phyloP scores from a whole-genome alignment of 2,888 invertebrate species.

The Ferdinandea cuprea region DNA sequence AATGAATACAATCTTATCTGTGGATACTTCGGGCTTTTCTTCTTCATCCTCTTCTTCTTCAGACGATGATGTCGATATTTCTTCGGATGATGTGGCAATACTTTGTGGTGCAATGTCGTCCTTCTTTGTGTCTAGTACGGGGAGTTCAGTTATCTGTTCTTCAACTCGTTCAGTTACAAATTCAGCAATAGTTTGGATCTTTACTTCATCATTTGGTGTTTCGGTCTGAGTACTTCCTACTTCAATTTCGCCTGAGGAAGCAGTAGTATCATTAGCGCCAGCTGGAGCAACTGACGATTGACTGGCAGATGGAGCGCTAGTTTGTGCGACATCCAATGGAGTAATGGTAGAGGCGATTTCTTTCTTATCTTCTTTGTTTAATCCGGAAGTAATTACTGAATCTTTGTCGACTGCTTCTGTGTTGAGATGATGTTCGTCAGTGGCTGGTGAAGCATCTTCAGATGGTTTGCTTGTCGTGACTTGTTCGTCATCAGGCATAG shows the following conservation, averaged over 20 bases:
- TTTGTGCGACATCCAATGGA: conserved; percentile 43
- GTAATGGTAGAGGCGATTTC: conserved; percentile 60
- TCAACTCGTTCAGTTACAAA: conserved; percentile 75
- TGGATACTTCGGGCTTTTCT: conserved; percentile 20
- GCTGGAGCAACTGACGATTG: neutral
- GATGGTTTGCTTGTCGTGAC: conserved; percentile 7
- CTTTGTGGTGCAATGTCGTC: conserved; percentile 55
- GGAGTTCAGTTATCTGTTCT: conserved; percentile 52
- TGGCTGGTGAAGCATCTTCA: neutral
- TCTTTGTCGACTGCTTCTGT: conserved; percentile 27
- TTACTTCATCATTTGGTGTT: conserved; percentile 44
- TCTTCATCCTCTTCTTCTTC: conserved; percentile 67
- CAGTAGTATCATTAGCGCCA: conserved; percentile 21
- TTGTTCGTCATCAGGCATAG: conserved; percentile 25
- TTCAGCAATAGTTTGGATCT: conserved; percentile 73
- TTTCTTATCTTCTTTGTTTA: conserved; percentile 46
- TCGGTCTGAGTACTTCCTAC: conserved; percentile 52
- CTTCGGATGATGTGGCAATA: conserved; percentile 29
- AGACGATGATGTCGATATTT: conserved; percentile 62
- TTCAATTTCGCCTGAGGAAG: conserved; percentile 41
- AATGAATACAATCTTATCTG: conserved; percentile 17
- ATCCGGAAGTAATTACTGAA: conserved; percentile 55
- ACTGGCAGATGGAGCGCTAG: conserved; percentile 18
- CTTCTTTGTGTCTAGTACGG: conserved; percentile 47
- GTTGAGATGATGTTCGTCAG: conserved; percentile 6